Evolutionary conservation across 2,888 invertebrate genomes (phyloP).

Genomic region (Xestia sexstrigata): DNA sequence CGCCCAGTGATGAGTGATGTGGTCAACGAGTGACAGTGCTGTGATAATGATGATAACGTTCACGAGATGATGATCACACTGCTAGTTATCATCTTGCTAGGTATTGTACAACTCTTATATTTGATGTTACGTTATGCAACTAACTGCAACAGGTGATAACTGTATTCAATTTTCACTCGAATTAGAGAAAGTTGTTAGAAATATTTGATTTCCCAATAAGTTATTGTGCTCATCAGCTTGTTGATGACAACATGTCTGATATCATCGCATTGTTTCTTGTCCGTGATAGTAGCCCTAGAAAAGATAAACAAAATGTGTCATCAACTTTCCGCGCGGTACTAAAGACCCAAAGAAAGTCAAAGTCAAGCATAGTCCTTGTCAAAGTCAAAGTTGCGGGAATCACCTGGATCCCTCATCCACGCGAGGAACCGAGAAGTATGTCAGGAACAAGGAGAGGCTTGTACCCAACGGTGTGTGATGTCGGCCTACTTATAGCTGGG

Average conservation of each 20-base stretch:
- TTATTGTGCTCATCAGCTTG: slow-evolving; percentile 10
- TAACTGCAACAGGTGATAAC: neutral
- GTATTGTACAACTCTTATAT: slow-evolving; percentile 49
- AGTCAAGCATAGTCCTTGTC: too few relatives aligned
- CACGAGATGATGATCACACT: slow-evolving; percentile 41
- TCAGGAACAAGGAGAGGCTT: neutral
- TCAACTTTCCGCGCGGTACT: neutral
- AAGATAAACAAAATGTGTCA: slow-evolving; percentile 46
- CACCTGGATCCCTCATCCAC: neutral
- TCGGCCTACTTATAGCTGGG: neutral
- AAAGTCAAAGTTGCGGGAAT: neutral
- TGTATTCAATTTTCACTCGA: slow-evolving; percentile 14
- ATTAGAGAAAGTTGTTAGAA: neutral
- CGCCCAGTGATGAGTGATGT: slow-evolving; percentile 27
- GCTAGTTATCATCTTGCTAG: slow-evolving; percentile 55
- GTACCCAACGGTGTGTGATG: neutral
- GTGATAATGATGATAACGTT: slow-evolving; percentile 40
- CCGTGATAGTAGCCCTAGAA: slow-evolving; percentile 8
- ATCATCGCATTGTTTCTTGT: slow-evolving; percentile 53
- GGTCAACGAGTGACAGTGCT: slow-evolving; percentile 19
- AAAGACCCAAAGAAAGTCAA: too few relatives aligned
- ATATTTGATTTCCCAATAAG: neutral
- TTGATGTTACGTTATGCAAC: neutral
- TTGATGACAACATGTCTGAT: slow-evolving; percentile 46
- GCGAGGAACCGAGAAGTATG: too few relatives aligned